phyloP scores from a whole-genome alignment of 2,888 invertebrate genomes.

The Nowickia ferox region DNA sequence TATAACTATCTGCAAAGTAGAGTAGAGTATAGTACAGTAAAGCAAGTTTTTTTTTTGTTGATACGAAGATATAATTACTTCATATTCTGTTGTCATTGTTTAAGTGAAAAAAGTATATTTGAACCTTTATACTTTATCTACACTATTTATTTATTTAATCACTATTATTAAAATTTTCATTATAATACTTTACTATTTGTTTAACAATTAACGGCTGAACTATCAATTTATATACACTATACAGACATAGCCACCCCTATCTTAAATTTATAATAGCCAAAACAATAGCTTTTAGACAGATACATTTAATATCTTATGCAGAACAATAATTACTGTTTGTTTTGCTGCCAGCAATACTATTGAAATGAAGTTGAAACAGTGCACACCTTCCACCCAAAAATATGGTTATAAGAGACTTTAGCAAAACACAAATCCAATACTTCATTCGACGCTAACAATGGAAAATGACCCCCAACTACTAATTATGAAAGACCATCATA shows the following conservation, averaged over 20 bases:
- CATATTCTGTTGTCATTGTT: no score
- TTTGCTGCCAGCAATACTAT: conserved; percentile 20
- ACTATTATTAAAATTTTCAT: conserved; percentile 40
- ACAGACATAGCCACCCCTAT: not conserved
- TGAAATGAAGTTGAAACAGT: not conserved
- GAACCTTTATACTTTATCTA: not conserved
- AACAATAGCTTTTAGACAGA: conserved; percentile 49
- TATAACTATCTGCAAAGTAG: no score
- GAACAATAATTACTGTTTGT: conserved; percentile 63
- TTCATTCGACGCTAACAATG: conserved; percentile 55
- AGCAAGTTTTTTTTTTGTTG: no score
- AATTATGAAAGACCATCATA: conserved; percentile 67
- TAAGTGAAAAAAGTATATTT: no score
- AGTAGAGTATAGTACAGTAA: no score
- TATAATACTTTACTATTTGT: conserved; percentile 56
- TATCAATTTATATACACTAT: conserved; percentile 36
- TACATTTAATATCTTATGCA: conserved; percentile 53
- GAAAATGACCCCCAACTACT: conserved; percentile 59
- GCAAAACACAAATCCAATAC: conserved; percentile 40
- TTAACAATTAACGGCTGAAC: conserved; percentile 69
- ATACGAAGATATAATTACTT: no score
- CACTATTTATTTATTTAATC: conserved; percentile 28
- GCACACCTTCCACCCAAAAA: not conserved
- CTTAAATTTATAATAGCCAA: conserved; percentile 12
- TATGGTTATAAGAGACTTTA: not conserved